These are phyloP conservation scores for Cryptophagus acutangulus DNA, from an alignment of 2,888 invertebrate species.

Conservation along the genomic window DNA sequence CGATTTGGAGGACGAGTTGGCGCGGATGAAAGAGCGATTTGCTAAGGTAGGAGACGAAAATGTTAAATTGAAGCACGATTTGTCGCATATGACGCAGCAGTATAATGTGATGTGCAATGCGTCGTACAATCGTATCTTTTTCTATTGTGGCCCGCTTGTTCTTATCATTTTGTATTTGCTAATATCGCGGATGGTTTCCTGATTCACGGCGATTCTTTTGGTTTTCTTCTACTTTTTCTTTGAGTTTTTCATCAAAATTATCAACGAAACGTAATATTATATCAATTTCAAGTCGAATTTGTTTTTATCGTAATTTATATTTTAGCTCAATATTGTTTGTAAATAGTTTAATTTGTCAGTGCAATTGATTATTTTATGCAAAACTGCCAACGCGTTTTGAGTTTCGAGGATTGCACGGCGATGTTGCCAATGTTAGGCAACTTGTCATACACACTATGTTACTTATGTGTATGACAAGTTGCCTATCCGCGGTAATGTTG, in stretches of 20 bases:
- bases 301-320: too few species aligned
- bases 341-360: too few species aligned
- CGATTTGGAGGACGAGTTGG: conserved; percentile 68
- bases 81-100: conserved; percentile 57
- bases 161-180: conserved; percentile 58
- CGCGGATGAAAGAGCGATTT: conserved; percentile 68
- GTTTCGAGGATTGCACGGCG: too few species aligned
- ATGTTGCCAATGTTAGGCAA: too few species aligned
- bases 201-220: conserved; percentile 55
- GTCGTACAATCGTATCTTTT: conserved; percentile 56
- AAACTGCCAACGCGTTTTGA: too few species aligned
- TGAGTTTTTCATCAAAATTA: conserved; percentile 44
- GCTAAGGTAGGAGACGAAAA: conserved; percentile 61
- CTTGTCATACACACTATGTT: too few species aligned
- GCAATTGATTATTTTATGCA: too few species aligned
- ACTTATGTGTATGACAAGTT: too few species aligned
- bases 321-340: too few species aligned
- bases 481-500: too few species aligned
- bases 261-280: conserved; percentile 41
- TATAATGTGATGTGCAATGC: conserved; percentile 55
- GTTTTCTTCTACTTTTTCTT: conserved; percentile 45
- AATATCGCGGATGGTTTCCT: conserved; percentile 57
- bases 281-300: too few species aligned
- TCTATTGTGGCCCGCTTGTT: conserved; percentile 56
- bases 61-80: conserved; percentile 56